Evolutionary conservation across 2,888 invertebrate species (phyloP).

Genomic region (Trissolcus japonicus): DNA sequence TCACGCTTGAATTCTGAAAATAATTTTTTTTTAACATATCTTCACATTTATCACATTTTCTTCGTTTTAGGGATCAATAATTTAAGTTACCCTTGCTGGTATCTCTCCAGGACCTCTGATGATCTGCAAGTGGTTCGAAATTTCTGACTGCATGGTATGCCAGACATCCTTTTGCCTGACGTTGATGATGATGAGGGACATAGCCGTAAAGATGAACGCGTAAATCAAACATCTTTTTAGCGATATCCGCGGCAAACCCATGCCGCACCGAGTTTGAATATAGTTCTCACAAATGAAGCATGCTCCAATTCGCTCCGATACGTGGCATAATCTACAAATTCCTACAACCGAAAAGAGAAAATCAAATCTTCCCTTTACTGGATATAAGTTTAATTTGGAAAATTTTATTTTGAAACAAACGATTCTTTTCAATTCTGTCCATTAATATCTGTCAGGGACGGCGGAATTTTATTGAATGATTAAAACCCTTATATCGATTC

Average conservation of each 20-base stretch:
- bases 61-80: too few relatives aligned
- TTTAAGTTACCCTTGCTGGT: slow-evolving; percentile 60
- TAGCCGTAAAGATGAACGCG: slow-evolving; percentile 77
- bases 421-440: too few relatives aligned
- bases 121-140: slow-evolving; percentile 58
- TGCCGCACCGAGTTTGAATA: slow-evolving; percentile 64
- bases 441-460: too few relatives aligned
- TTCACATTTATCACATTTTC: too few relatives aligned
- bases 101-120: slow-evolving; percentile 29
- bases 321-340: too few relatives aligned
- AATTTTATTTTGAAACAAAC: too few relatives aligned
- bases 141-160: slow-evolving; percentile 70
- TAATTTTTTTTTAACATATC: neutral
- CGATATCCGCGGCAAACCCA: slow-evolving; percentile 80
- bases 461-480: too few relatives aligned
- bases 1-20: slow-evolving; percentile 25
- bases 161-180: slow-evolving; percentile 75
- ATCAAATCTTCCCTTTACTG: too few relatives aligned
- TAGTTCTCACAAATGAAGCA: slow-evolving; percentile 37
- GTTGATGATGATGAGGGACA: slow-evolving; percentile 78
- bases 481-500: too few relatives aligned
- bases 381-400: too few relatives aligned
- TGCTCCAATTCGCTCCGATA: slow-evolving; percentile 5
- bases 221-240: slow-evolving; percentile 80
- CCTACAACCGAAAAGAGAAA: too few relatives aligned